Base-by-base conservation (phyloP, 1,140 invertebrate species). In the Drosophila nasuta region DNA sequence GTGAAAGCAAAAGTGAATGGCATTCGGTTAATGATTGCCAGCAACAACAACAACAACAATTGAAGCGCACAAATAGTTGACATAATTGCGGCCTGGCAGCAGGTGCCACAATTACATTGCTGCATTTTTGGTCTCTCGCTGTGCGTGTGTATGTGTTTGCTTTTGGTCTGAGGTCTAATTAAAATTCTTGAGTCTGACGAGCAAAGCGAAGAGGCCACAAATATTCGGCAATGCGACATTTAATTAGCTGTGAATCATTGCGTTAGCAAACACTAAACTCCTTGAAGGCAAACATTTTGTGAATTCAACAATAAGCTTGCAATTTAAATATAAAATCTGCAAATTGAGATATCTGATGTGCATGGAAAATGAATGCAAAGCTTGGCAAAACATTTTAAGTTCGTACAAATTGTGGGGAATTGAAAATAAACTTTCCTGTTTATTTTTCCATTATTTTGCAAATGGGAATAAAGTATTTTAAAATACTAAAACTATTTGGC, bases 1-100 rank as follows among this genome's bases (percentile, higher is more conserved):
- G 60, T 54, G 38, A 20, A 54, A 72, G 71, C 49, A 38, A 70
- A 67, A 59, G 67, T 70, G 75, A 79, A 65, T 54, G 76, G 64
- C 77, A 71, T 49, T 60, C 71, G 33, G 62, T 77, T 77, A 85
- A 83, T 83, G 67, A 75, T 62, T 41, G 57, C 41, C 60, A 48
- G 20, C 33, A 38, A 33, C 58, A 46, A 28, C 54, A 48, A 41
- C 20, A 4, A 25, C 33, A 38, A 33, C 58, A 46, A 56, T 43
- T 49, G 20, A 46, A 30, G 30, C 57, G 25, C 57, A 28, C 60
- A 72, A 69, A 79, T 75, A 75, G 59, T 69, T 85, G 67, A 69
- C 38, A 52, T 74, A 71, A 74, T 80, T 60, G 68, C n/a, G 64
- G 56, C n/a, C 17, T 38, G 51, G 48, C 5, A 35, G 43, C 45